Evolutionary conservation across 2,888 invertebrate species (phyloP).

Genomic region (Chalcosyrphus nemorum): DNA sequence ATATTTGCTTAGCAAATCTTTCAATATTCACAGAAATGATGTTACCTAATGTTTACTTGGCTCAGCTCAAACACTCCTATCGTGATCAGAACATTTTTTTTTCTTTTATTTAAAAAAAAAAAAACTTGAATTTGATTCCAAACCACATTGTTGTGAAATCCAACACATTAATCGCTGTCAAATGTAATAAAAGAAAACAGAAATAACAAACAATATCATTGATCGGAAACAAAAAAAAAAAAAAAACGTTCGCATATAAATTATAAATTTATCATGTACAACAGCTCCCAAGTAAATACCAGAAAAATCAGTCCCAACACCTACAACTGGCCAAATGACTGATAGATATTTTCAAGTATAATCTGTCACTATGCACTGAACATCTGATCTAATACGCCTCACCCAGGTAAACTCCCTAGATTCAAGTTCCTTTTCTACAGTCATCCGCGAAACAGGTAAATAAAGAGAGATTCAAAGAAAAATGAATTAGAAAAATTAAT

Average conservation of each 20-base stretch:
- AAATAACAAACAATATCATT: background rate
- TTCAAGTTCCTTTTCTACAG: background rate
- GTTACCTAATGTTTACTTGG: slow-evolving; percentile 21
- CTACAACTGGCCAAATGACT: background rate
- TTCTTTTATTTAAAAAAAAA: background rate
- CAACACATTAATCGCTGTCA: slow-evolving; percentile 3
- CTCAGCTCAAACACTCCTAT: background rate
- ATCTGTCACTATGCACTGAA: background rate
- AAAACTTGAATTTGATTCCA: too few species aligned
- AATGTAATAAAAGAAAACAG: background rate
- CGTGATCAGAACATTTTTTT: background rate
- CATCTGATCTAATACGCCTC: background rate
- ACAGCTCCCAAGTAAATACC: background rate
- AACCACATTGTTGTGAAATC: background rate
- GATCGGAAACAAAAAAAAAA: background rate
- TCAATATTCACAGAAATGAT: background rate
- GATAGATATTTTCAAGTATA: background rate
- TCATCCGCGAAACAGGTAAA: background rate
- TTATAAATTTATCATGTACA: slow-evolving; percentile 5
- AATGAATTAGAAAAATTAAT: slow-evolving; percentile 25
- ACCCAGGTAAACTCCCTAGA: slow-evolving; percentile 31
- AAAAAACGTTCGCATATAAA: background rate
- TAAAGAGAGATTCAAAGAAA: slow-evolving; percentile 42
- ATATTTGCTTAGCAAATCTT: slow-evolving; percentile 27
- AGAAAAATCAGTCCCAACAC: background rate